Evolutionary conservation across 2,113 vertebrate genomes (phyloP), one percentile per base, ranked within the genome.

Genomic region (Oryzias curvinotus): DNA sequence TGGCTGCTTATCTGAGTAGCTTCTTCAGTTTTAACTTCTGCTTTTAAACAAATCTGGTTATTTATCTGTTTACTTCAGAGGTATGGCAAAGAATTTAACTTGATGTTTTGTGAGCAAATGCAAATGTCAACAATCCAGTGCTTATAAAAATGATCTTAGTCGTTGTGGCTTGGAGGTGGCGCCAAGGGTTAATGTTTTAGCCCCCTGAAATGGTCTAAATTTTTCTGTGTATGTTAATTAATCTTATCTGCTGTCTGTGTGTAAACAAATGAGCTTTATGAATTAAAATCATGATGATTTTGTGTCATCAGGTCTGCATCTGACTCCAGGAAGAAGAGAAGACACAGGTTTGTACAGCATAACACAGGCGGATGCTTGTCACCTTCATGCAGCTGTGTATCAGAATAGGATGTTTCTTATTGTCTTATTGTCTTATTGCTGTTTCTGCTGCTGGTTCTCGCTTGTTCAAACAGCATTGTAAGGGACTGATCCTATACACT

Each of bases 251-350:
- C 28, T 28, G 28, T 30, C 1, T 53, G 19, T 51, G 3, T 23
- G 49, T 28, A 13, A 41, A 26, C 53, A 10, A 36, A 10, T 36
- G 30, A 36, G 5, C 26, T 28, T 28, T 28, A 10, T 36, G 36
- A 36, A 36, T 36, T 36, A 2, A 36, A 8, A 45, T 57, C 17
- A 23, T 52, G 62, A 41, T 51, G 52, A 59, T 28, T 82, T 77
- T 71, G 30, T 79, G 59, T 67, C 72, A 53, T 14, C 82, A 98
- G 97, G 90, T 98, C 96, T 83, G 90, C 93, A 56, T 98, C 96
- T 4, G 94, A 94, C 58, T 94, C 94, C 23, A 93, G 95, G 67
- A 98, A 95, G 86, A 98, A 97, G 91, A 92, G 94, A 81, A 90
- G 95, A 91, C 93, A 96, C 89, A 97, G 97, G 97, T 99, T 89